Conservation (phyloP, 2,113 vertebrate species). For the Microcebus murinus region DNA sequence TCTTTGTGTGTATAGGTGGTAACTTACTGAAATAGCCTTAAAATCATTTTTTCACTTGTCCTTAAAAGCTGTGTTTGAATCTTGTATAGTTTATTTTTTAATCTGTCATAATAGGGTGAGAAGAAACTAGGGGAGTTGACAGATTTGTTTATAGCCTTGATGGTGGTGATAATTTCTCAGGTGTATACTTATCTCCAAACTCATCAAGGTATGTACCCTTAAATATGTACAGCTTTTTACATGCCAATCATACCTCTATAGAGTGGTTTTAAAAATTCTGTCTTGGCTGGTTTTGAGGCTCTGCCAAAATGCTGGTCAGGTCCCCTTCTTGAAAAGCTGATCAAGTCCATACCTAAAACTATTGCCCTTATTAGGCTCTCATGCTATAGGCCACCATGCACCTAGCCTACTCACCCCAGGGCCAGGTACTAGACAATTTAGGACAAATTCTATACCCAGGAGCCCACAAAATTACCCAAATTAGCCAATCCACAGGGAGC, state of each 20-base stretch:
- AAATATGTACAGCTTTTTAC: neutral
- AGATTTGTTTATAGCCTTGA: neutral
- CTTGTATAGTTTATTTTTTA: neutral
- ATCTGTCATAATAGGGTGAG: neutral
- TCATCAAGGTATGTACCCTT: neutral
- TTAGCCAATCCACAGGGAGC: neutral
- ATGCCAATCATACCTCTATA: neutral
- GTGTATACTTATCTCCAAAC: neutral
- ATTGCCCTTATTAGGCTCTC: neutral
- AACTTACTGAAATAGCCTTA: neutral
- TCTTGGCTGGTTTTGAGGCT: neutral
- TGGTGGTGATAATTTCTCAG: neutral
- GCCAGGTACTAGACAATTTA: neutral
- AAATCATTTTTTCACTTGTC: neutral
- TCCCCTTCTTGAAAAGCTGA: neutral
- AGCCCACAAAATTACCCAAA: neutral
- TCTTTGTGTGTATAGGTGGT: neutral
- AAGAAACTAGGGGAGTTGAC: neutral
- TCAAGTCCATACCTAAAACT: neutral
- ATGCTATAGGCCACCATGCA: neutral
- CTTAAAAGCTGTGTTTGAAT: neutral
- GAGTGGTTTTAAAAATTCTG: neutral
- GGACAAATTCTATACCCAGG: neutral
- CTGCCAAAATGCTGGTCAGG: neutral
- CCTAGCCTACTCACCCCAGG: neutral